Base-by-base conservation (phyloP, 2,888 invertebrate genomes). In the Meteorus colon region DNA sequence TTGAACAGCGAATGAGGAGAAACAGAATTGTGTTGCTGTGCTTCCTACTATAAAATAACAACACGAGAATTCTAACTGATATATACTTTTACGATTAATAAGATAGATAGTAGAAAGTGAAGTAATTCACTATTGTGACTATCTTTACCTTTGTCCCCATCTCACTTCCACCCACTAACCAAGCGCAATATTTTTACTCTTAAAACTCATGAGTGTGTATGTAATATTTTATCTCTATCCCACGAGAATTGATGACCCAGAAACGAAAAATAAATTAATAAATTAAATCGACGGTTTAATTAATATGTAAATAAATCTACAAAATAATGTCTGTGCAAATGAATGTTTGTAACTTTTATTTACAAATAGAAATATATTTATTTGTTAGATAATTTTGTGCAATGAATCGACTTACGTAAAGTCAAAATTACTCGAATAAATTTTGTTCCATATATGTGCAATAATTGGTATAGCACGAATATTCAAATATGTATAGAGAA, bases 31-130 rank as follows among this genome's bases (percentile, higher is more conserved):
- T 16, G 5, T 62, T 37, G 80, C 83, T 84, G 83, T 82, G 81
- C 85, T 87, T 87, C 86, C 87, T 85, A 84, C 82, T 85, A 8
- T 41, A 83, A 84, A 86, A 86, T 86, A 86, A 80, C 81, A 79
- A 77, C 79, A 78, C 79, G 80, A 80, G 82, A 41, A 55, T 48
- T 51, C 6, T 27, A 67, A 63, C 41, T n/a, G 59, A 63, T 8
- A 73, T 34, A 55, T 80, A 81, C 81, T 85, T 84, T 84, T 79
- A 77, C 83, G 87, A 87, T 87, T 86, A 86, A 86, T 86, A 87
- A 87, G 84, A 78, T 75, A 82, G 87, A 86, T 87, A 84, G 81
- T 78, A 80, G 81, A 84, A 84, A 85, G 84, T 84, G 82, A 84
- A 83, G 85, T 86, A 85, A 86, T 85, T 85, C 82, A 79, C 81